Evolutionary conservation across 2,113 vertebrate species (phyloP).

Genomic region (Motacilla alba): DNA sequence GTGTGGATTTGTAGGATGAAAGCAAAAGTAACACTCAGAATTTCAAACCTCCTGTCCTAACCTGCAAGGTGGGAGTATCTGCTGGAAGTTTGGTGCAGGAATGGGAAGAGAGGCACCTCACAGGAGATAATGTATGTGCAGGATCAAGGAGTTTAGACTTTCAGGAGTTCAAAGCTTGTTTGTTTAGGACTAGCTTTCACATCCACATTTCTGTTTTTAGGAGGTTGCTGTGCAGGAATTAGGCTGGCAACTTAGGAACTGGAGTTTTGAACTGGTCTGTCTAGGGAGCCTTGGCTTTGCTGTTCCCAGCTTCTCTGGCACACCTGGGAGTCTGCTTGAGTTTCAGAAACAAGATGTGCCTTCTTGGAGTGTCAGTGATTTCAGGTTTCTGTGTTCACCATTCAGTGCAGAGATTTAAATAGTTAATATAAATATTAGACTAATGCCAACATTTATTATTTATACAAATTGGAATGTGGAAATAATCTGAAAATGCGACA

Average conservation of each 20-base stretch:
- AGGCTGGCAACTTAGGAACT: rapidly evolving
- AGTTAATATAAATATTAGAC: neutral
- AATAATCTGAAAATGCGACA: neutral
- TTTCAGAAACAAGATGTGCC: neutral
- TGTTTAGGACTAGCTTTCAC: neutral
- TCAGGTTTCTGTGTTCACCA: neutral
- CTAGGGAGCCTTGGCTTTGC: neutral
- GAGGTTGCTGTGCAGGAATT: neutral
- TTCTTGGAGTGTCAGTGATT: neutral
- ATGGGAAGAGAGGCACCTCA: rapidly evolving
- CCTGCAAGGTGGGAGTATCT: neutral
- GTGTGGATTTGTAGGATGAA: neutral
- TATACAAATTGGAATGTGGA: neutral
- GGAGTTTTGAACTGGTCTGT: neutral
- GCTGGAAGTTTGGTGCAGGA: neutral
- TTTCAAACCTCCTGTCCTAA: neutral
- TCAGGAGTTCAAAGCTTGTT: neutral
- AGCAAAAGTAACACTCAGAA: neutral
- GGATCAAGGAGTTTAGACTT: neutral
- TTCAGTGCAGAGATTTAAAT: neutral
- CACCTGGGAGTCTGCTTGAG: neutral
- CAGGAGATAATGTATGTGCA: too few relatives aligned
- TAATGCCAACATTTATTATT: neutral
- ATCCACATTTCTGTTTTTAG: neutral
- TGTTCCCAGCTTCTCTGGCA: neutral